Percentiles rank a stretch among this genome's conserved stretches.
phyloP scores from a whole-genome alignment of 37 sponge, comb jelly and placozoan genomes.

The Haliclona indistincta region DNA sequence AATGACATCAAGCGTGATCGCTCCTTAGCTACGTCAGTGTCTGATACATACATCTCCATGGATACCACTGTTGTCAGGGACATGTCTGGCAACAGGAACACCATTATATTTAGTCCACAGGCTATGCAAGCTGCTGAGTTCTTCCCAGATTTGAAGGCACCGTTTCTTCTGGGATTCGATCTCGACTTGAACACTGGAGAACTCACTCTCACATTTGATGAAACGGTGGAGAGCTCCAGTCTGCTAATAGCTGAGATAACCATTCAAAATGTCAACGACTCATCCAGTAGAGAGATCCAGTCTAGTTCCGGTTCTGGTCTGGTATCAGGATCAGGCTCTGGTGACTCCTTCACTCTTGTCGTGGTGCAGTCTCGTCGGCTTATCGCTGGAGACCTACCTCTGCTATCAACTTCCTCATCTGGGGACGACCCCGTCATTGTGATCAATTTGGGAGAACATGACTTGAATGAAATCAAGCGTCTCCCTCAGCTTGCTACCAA shows the following conservation, averaged over 20 bases:
- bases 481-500: conserved; percentile 58
- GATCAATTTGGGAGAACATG: conserved; percentile 57
- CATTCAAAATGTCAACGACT: conserved; percentile 51
- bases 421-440: conserved; percentile 65
- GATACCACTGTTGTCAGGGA: conserved; percentile 61
- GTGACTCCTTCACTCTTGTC: neutral
- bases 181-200: conserved; percentile 69
- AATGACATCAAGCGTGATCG: conserved; percentile 81
- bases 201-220: conserved; percentile 82
- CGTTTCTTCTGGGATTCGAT: conserved; percentile 59
- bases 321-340: conserved; percentile 10
- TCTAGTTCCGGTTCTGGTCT: neutral
- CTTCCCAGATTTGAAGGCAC: conserved; percentile 30
- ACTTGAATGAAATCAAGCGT: conserved; percentile 86
- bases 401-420: conserved; percentile 51
- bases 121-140: conserved; percentile 31
- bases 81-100: conserved; percentile 68
- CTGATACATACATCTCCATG: conserved; percentile 66
- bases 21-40: conserved; percentile 49
- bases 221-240: conserved; percentile 68
- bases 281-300: neutral
- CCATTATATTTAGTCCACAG: conserved; percentile 55
- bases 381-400: conserved; percentile 50
- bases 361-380: conserved; percentile 11
- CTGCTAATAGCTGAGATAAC: conserved; percentile 58